Percentiles rank a stretch among this genome's conserved stretches.
Conservation (phyloP, 2,888 invertebrate genomes). For the Apotomis turbidana region DNA sequence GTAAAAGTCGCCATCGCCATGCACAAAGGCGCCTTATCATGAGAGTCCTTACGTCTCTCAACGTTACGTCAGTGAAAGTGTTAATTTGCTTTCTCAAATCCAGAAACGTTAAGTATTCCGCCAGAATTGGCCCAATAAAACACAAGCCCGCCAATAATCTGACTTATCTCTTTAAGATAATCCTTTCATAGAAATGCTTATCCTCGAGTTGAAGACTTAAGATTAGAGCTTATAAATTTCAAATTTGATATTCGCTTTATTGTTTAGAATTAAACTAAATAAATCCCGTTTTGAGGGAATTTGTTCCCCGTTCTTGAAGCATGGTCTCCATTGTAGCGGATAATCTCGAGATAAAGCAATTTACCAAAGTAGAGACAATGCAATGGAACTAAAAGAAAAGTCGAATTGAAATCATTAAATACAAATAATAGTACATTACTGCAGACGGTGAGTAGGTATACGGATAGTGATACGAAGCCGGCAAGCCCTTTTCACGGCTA, state of each 20-base stretch:
- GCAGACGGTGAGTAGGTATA: too few relatives aligned
- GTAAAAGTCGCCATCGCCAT: too few relatives aligned
- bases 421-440: too few relatives aligned
- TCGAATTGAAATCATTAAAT: too few relatives aligned
- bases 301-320: neutral
- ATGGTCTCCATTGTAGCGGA: neutral
- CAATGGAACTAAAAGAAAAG: too few relatives aligned
- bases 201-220: slow-evolving; percentile 26
- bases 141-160: slow-evolving; percentile 13
- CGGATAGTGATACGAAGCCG: too few relatives aligned
- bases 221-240: slow-evolving; percentile 30
- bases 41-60: too few relatives aligned
- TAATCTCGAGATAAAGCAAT: neutral
- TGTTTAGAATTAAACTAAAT: slow-evolving; percentile 7
- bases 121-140: neutral
- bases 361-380: too few relatives aligned
- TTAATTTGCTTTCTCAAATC: neutral
- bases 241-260: slow-evolving; percentile 28
- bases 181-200: slow-evolving; percentile 17
- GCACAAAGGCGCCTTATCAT: too few relatives aligned
- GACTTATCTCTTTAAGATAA: slow-evolving; percentile 17
- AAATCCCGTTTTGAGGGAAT: neutral
- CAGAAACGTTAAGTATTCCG: neutral
- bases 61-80: too few relatives aligned
- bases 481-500: too few relatives aligned